Evolutionary conservation across 2,888 invertebrate species (phyloP).

Genomic region (Exocentrus adspersus): DNA sequence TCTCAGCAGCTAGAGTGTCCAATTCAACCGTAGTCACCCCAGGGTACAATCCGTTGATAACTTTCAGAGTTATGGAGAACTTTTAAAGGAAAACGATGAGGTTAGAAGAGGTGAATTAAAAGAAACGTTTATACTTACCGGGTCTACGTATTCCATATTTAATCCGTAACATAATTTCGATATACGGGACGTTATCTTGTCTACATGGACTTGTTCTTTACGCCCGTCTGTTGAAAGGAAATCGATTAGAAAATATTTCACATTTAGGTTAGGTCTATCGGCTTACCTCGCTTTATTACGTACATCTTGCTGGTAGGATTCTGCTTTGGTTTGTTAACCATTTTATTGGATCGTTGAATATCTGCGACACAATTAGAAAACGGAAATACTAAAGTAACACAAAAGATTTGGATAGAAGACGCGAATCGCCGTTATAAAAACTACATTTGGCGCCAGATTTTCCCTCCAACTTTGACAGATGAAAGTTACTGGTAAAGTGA

Average conservation of each 20-base stretch:
- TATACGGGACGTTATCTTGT: constrained; percentile 97
- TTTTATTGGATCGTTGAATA: constrained; percentile 45
- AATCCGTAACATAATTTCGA: constrained; percentile 95
- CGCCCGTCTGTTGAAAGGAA: constrained; percentile 78
- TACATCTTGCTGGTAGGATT: constrained; percentile 63
- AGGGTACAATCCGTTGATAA: constrained; percentile 93
- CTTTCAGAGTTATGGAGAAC: constrained; percentile 82
- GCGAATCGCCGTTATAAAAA: neutral
- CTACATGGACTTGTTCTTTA: constrained; percentile 92
- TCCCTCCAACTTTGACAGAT: neutral
- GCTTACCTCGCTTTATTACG: constrained; percentile 66
- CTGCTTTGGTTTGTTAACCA: constrained; percentile 65
- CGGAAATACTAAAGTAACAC: neutral
- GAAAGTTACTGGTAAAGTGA: no score
- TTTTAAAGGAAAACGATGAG: constrained; percentile 24
- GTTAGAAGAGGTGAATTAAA: neutral
- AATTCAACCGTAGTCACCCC: constrained; percentile 97
- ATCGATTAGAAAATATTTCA: neutral
- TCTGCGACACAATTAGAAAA: neutral
- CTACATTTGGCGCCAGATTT: neutral
- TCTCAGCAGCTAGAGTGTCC: constrained; percentile 98
- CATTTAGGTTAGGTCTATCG: no score
- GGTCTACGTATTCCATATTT: constrained; percentile 96
- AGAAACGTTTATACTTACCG: constrained; percentile 74
- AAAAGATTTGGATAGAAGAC: neutral